These are phyloP conservation scores for Morpho helenor DNA, from an alignment of 2,888 invertebrate species.

Conservation along the genomic window DNA sequence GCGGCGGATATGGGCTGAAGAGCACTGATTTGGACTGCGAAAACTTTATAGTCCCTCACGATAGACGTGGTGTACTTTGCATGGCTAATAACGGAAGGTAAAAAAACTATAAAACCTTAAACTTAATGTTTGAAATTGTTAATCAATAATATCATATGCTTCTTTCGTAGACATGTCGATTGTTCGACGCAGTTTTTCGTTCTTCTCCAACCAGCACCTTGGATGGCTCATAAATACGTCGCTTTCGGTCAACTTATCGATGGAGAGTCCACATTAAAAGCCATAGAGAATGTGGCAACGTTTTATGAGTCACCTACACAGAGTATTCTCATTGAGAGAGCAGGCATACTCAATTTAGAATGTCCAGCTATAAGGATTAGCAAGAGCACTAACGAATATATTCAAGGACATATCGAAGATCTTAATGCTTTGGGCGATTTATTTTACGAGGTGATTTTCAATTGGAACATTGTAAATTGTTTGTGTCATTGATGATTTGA, in stretches of 20 bases:
- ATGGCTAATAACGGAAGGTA: conserved; percentile 84
- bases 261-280: conserved; percentile 79
- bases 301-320: conserved; percentile 80
- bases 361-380: conserved; percentile 56
- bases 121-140: too few relatives aligned
- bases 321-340: conserved; percentile 43
- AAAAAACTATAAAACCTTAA: background rate
- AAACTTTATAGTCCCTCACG: conserved; percentile 82
- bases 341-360: conserved; percentile 59
- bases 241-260: conserved; percentile 86
- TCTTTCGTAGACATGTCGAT: conserved; percentile 67
- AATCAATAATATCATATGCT: too few relatives aligned
- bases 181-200: conserved; percentile 86
- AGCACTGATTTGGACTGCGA: conserved; percentile 77
- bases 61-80: conserved; percentile 83
- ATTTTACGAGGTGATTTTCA: conserved; percentile 44
- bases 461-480: background rate
- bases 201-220: conserved; percentile 81
- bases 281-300: conserved; percentile 81
- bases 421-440: conserved; percentile 43
- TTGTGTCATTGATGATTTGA: background rate
- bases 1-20: conserved; percentile 76
- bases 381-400: conserved; percentile 48
- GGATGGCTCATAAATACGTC: conserved; percentile 86
- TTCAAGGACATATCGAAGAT: conserved; percentile 57